phyloP scores from a whole-genome alignment of 2,113 vertebrate species.

The Cyprinodon variegatus region DNA sequence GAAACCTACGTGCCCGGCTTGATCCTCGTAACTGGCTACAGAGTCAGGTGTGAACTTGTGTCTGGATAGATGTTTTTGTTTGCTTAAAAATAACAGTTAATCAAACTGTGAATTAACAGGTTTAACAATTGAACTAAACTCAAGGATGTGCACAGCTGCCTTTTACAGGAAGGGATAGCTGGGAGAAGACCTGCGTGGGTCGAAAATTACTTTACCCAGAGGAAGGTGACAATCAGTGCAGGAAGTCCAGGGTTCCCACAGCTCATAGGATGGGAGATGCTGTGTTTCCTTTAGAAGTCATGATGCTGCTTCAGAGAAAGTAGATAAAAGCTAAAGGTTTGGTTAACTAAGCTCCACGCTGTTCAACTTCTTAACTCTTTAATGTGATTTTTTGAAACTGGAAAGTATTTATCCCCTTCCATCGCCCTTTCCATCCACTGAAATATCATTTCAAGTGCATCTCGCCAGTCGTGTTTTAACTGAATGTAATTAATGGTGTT shows the following conservation, averaged over 20 bases:
- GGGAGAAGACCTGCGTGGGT: slow-evolving; percentile 27
- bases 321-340: slow-evolving; percentile 20
- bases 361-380: slow-evolving; percentile 17
- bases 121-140: slow-evolving; percentile 57
- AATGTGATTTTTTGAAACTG: slow-evolving; percentile 41
- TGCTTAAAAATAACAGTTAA: slow-evolving; percentile 11
- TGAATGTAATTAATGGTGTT: slow-evolving; percentile 41
- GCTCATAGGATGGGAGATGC: slow-evolving; percentile 43
- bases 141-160: slow-evolving; percentile 35
- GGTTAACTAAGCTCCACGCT: slow-evolving; percentile 2
- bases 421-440: slow-evolving; percentile 19
- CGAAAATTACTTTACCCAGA: slow-evolving; percentile 38
- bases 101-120: slow-evolving; percentile 45
- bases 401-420: slow-evolving; percentile 15
- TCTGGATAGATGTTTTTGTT: slow-evolving; percentile 13
- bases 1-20: slow-evolving; percentile 79
- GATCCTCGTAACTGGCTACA: slow-evolving; percentile 84
- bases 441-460: slow-evolving; percentile 17
- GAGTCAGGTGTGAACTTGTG: slow-evolving; percentile 80
- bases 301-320: slow-evolving; percentile 39
- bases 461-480: slow-evolving; percentile 48
- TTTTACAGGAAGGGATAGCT: slow-evolving; percentile 26
- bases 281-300: slow-evolving; percentile 39
- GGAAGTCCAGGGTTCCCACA: slow-evolving; percentile 31
- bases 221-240: slow-evolving; percentile 65